phyloP scores from a whole-genome alignment of 1,140 invertebrate genomes.

The Anagrus nilaparvatae region DNA sequence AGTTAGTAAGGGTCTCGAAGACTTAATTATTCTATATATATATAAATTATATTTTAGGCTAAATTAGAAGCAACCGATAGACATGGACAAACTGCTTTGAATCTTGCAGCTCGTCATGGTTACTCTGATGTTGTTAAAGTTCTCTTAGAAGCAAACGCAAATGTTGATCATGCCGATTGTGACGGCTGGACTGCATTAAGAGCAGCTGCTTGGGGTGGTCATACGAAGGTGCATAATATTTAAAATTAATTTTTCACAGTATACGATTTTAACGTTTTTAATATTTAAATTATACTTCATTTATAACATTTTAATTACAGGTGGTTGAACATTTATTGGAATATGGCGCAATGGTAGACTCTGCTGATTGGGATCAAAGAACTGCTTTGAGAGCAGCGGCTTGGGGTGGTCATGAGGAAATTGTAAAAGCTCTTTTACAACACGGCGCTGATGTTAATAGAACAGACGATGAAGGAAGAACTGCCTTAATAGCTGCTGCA shows the following conservation, averaged over 20 bases:
- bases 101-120: conserved; percentile 72
- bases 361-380: conserved; percentile 62
- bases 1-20: no score
- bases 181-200: conserved; percentile 84
- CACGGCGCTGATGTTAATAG: conserved; percentile 65
- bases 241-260: neutral
- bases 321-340: conserved; percentile 74
- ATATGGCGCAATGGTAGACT: conserved; percentile 71
- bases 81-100: conserved; percentile 72
- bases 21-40: no score
- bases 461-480: conserved; percentile 79
- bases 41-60: conserved; percentile 26
- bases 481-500: conserved; percentile 79
- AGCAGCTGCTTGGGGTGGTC: conserved; percentile 85
- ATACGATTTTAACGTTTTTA: no score
- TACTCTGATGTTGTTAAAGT: conserved; percentile 65
- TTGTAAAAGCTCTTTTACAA: conserved; percentile 63
- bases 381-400: conserved; percentile 70
- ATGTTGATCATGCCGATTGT: conserved; percentile 71
- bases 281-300: no score
- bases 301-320: conserved; percentile 30
- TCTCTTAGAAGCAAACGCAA: conserved; percentile 63
- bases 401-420: conserved; percentile 75
- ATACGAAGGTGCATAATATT: conserved; percentile 65
- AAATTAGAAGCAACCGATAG: conserved; percentile 57